phyloP scores from a whole-genome alignment of 1,140 invertebrate genomes.

The Solen grandis region DNA sequence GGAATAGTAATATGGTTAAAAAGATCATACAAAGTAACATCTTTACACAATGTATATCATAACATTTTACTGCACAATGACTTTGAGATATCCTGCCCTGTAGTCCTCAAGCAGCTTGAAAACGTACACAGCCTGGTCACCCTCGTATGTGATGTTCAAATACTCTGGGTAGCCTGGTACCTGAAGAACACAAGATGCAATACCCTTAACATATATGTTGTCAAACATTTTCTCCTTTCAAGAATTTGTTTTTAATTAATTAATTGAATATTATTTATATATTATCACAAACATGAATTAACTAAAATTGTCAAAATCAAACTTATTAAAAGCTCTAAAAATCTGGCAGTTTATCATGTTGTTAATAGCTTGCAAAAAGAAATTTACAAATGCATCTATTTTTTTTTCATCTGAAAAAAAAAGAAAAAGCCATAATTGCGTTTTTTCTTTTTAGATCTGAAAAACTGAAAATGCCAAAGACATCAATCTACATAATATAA shows the following conservation, averaged over 20 bases:
- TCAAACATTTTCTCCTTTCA: background rate
- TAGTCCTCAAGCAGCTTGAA: slow-evolving; percentile 20
- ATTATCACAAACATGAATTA: background rate
- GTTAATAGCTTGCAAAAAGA: no score
- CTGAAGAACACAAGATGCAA: background rate
- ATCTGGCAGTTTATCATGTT: background rate
- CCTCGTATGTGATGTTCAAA: slow-evolving; percentile 29
- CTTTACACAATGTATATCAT: background rate
- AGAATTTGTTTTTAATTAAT: background rate
- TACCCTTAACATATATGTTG: background rate
- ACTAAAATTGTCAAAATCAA: background rate
- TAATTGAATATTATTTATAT: background rate
- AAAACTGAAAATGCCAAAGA: no score
- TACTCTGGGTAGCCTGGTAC: slow-evolving; percentile 15
- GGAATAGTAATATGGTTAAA: no score
- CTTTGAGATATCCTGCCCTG: background rate
- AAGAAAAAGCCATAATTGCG: no score
- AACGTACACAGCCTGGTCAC: slow-evolving; percentile 5
- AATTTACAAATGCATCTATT: background rate
- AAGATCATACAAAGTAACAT: background rate
- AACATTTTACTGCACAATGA: slow-evolving; percentile 1
- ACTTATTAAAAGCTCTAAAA: background rate
- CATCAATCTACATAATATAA: no score
- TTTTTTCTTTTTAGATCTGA: no score
- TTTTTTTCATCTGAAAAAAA: no score